phyloP scores from a whole-genome alignment of 2,888 invertebrate genomes.

The Glaucopsyche alexis region DNA sequence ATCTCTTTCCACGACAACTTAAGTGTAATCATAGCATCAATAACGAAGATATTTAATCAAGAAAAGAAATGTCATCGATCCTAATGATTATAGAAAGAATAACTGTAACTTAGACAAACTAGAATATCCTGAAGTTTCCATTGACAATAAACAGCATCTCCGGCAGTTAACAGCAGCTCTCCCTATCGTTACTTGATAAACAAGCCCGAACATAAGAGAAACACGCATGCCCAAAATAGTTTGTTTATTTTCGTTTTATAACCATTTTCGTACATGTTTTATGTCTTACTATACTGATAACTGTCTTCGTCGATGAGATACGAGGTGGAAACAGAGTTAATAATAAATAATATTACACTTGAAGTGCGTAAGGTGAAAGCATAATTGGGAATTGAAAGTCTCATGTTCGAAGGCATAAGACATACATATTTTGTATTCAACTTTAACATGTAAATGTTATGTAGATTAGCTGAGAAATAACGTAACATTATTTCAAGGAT shows the following conservation, averaged over 20 bases:
- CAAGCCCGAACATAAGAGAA: slow-evolving; percentile 59
- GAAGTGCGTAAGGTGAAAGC: background rate
- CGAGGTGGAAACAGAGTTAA: background rate
- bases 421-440: background rate
- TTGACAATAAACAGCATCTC: slow-evolving; percentile 54
- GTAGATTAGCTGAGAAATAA: background rate
- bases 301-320: background rate
- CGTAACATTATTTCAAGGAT: background rate
- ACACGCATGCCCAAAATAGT: slow-evolving; percentile 62
- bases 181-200: slow-evolving; percentile 64
- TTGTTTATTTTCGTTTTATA: slow-evolving; percentile 37
- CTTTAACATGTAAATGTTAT: background rate
- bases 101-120: background rate
- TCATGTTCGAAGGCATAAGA: background rate
- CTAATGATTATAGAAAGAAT: background rate
- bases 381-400: background rate
- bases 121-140: slow-evolving; percentile 23
- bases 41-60: background rate
- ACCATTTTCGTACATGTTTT: slow-evolving; percentile 28
- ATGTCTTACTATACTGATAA: background rate
- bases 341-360: background rate
- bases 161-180: slow-evolving; percentile 59
- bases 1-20: background rate
- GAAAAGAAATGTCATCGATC: background rate
- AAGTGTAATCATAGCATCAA: background rate